These are phyloP conservation scores for Macaca fascicularis DNA, from an alignment of 2,113 vertebrate genomes.

Conservation along the genomic window T2T-MFA8v1.1 NC_088395.1:143862001-143862500, in stretches of 20 bases:
- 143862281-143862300: background rate
- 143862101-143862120: background rate
- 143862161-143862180: background rate
- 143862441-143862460: background rate
- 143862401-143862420: conserved; percentile 18
- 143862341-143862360: background rate
- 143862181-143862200: background rate
- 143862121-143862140: background rate
- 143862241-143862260: background rate
- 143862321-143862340: background rate
- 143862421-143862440: background rate
- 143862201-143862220: background rate
- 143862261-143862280: background rate
- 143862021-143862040: background rate
- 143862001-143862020: background rate
- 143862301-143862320: background rate
- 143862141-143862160: background rate
- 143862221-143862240: background rate
- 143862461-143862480: background rate
- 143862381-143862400: background rate
- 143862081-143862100: background rate
- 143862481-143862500: background rate
- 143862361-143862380: background rate
- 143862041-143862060: background rate
- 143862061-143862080: background rate